phyloP scores from a whole-genome alignment of 1,140 invertebrate species.

The Drosophila ficusphila region DNA sequence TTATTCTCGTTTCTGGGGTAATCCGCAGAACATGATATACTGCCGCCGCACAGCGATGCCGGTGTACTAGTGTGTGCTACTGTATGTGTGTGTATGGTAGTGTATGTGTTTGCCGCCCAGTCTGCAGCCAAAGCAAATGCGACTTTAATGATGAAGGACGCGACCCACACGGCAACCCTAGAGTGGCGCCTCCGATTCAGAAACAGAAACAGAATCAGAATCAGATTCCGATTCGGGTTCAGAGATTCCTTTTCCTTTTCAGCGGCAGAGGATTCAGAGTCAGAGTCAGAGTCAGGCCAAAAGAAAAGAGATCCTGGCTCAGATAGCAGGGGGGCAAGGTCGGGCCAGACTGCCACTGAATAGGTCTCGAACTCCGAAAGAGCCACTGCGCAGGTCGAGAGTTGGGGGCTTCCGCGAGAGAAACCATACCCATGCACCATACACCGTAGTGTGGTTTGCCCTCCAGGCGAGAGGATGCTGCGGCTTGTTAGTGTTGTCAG shows the following conservation, averaged over 20 bases:
- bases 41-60: slow-evolving; percentile 36
- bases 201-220: background rate
- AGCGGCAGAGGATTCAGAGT: background rate
- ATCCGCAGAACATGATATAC: slow-evolving; percentile 72
- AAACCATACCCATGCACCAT: background rate
- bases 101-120: slow-evolving; percentile 19
- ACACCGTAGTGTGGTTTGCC: background rate
- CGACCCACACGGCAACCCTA: slow-evolving; percentile 58
- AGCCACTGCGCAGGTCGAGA: slow-evolving; percentile 56
- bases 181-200: slow-evolving; percentile 18
- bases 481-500: slow-evolving; percentile 4
- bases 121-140: slow-evolving; percentile 46
- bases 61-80: too few species aligned
- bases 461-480: slow-evolving; percentile 40
- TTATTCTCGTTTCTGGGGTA: slow-evolving; percentile 68
- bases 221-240: slow-evolving; percentile 12
- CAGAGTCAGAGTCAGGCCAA: slow-evolving; percentile 1
- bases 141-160: slow-evolving; percentile 71
- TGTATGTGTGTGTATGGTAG: too few species aligned
- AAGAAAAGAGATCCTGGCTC: too few species aligned
- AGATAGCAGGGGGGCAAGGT: slow-evolving; percentile 18
- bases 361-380: slow-evolving; percentile 30
- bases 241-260: too few species aligned
- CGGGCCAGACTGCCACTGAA: slow-evolving; percentile 1
- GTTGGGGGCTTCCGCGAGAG: slow-evolving; percentile 5